These are phyloP conservation scores for Chrysocyon brachyurus DNA, from an alignment of 2,797 vertebrate species.

Conservation along the genomic window DNA sequence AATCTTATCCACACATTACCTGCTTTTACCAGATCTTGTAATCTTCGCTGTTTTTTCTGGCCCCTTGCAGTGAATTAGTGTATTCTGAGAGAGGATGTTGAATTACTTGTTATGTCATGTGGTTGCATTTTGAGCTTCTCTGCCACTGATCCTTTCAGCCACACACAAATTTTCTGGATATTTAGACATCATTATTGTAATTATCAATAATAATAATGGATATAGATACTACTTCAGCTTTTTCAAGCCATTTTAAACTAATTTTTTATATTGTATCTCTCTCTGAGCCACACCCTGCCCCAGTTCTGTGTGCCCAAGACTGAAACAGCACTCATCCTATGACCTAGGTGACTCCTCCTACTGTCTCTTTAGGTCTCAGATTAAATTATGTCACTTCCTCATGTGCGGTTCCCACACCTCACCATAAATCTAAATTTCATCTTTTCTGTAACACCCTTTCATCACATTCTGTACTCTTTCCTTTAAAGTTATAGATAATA, in stretches of 20 bases:
- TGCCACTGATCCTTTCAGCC: not conserved
- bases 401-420: not conserved
- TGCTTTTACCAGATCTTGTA: not conserved
- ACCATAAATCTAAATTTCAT: not conserved
- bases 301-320: not conserved
- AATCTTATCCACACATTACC: not conserved
- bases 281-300: not conserved
- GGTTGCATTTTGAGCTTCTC: not conserved
- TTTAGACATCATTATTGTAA: not conserved
- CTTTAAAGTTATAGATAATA: not conserved
- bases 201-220: not conserved
- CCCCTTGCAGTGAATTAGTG: accelerated
- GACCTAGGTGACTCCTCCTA: too few species aligned
- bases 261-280: not conserved
- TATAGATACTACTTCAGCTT: not conserved
- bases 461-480: not conserved
- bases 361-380: not conserved
- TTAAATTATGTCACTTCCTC: not conserved
- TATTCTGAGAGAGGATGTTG: not conserved
- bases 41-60: not conserved
- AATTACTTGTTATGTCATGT: not conserved
- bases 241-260: not conserved
- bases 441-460: not conserved
- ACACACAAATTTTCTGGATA: not conserved
- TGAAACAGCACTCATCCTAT: not conserved